Conservation (phyloP, 1,140 invertebrate genomes). For the Holcopasites calliopsidis region DNA sequence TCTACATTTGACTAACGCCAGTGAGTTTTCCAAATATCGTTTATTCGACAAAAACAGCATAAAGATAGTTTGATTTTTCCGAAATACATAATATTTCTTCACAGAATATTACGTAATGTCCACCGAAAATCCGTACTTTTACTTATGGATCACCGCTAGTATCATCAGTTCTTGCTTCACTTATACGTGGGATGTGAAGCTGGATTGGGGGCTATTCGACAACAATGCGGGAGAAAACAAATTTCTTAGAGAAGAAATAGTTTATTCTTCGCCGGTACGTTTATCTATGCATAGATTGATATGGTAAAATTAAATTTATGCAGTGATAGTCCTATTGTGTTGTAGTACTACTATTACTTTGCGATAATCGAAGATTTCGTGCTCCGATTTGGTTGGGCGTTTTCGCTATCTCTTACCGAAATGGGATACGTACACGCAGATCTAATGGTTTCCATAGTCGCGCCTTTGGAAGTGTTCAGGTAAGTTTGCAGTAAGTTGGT, state of each 20-base stretch:
- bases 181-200: constrained; percentile 97
- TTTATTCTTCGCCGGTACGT: constrained; percentile 85
- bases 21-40: constrained; percentile 68
- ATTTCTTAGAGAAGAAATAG: constrained; percentile 88
- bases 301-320: neutral
- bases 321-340: constrained; percentile 19
- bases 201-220: constrained; percentile 99
- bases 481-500: constrained; percentile 47
- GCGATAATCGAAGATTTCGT: constrained; percentile 90
- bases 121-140: constrained; percentile 89
- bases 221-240: constrained; percentile 91
- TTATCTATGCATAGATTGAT: neutral
- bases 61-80: neutral
- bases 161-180: constrained; percentile 91
- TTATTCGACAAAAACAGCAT: neutral
- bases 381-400: constrained; percentile 91
- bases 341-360: constrained; percentile 86
- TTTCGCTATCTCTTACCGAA: constrained; percentile 89
- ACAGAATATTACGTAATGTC: constrained; percentile 82
- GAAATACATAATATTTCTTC: constrained; percentile 20
- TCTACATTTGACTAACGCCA: constrained; percentile 80
- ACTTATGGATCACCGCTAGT: constrained; percentile 88
- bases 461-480: constrained; percentile 92
- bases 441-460: constrained; percentile 88
- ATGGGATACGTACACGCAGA: constrained; percentile 86